These are phyloP conservation scores for Plecotus auritus DNA, from an alignment of 2,113 vertebrate genomes.

Conservation along the genomic window DNA sequence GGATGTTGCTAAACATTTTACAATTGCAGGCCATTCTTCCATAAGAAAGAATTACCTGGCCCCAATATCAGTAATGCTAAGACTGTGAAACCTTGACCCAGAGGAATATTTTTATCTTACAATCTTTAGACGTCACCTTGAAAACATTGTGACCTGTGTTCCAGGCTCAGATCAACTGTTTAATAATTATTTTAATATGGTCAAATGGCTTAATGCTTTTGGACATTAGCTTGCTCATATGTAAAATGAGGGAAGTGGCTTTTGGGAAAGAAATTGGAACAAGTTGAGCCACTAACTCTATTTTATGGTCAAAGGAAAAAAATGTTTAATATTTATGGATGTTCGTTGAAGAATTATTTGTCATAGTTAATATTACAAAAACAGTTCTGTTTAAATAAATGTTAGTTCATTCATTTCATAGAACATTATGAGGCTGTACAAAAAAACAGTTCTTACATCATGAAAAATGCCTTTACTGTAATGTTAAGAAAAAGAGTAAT, in stretches of 20 bases:
- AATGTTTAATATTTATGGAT: background rate
- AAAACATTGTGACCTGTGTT: background rate
- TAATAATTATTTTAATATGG: background rate
- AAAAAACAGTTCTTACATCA: background rate
- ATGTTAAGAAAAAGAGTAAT: background rate
- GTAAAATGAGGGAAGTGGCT: background rate
- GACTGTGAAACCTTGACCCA: background rate
- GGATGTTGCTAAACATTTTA: background rate
- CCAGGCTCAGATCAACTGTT: background rate
- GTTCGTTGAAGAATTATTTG: background rate
- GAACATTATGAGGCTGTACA: background rate
- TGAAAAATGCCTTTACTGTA: background rate
- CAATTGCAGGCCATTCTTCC: background rate
- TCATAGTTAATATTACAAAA: background rate
- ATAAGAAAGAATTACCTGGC: background rate
- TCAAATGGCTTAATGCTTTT: background rate
- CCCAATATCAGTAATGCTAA: background rate
- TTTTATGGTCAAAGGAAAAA: background rate
- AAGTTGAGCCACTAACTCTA: background rate
- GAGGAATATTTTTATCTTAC: background rate
- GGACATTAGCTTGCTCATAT: background rate
- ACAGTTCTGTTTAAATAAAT: background rate
- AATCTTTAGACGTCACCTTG: background rate
- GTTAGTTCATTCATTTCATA: background rate
- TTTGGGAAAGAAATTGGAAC: background rate